phyloP scores from a whole-genome alignment of 2,113 vertebrate genomes.

The Thunnus thynnus region DNA sequence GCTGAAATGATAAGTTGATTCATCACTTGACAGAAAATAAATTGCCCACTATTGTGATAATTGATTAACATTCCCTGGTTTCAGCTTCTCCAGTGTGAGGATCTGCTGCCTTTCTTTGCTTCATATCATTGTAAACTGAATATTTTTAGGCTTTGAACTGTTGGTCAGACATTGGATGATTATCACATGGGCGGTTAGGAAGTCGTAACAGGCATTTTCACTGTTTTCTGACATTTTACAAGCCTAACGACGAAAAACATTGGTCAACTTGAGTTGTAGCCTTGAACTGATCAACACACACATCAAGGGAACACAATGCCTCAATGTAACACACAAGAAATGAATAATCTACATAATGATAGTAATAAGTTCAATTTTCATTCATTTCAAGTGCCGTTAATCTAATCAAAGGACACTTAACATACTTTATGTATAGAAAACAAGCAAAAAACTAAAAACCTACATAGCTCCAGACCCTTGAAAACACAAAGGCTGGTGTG shows the following conservation, averaged over 20 bases:
- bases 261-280: not conserved
- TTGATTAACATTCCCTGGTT: not conserved
- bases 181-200: not conserved
- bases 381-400: too few species aligned
- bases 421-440: too few species aligned
- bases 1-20: not conserved
- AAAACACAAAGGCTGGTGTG: not conserved
- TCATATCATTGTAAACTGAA: not conserved
- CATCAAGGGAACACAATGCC: not conserved
- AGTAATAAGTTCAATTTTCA: too few species aligned
- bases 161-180: not conserved
- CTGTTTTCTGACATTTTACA: too few species aligned
- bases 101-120: not conserved
- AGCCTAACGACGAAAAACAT: not conserved
- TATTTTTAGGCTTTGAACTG: not conserved
- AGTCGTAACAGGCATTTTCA: not conserved
- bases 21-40: not conserved
- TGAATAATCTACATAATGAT: not conserved
- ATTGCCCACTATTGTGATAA: too few species aligned
- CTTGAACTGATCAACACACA: not conserved
- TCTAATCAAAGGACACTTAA: too few species aligned
- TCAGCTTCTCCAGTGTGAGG: not conserved
- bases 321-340: not conserved
- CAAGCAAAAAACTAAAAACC: too few species aligned
- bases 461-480: constrained; percentile 15